Evolutionary conservation across 2,888 invertebrate genomes (phyloP), one percentile per base, ranked within the genome.

Genomic region (Cantharis nigra): DNA sequence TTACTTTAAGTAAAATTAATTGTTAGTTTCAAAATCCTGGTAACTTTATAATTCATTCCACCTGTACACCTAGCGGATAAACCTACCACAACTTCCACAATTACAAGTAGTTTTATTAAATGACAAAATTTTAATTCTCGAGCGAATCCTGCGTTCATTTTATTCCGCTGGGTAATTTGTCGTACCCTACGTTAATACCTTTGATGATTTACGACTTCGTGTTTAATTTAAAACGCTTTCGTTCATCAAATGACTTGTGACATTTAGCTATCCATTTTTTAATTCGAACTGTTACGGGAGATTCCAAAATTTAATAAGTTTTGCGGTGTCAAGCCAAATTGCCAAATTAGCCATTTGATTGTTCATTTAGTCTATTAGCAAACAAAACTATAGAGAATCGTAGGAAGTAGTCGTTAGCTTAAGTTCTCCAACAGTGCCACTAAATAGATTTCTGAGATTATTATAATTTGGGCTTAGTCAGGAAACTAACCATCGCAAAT

Each of bases 401-500:
- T 16, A 64, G 20, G 16, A 67, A 67, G 65, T 67, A 4, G n/a
- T 49, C 23, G 65, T 67, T 67, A 23, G 65, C 65, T 20, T 49
- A 26, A 62, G 30, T 30, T 64, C 64, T 13, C 16, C 9, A 13
- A 16, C 30, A 71, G 69, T 69, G 26, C 26, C 26, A 67, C 69
- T 9, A 62, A 33, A 72, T 67, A 67, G 65, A 77, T 77, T 74
- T 30, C 71, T 49, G 14, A 67, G 28, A 30, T 65, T 62, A 20
- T 74, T 71, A 77, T 70, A 77, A 77, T 74, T 77, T 71, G 14
- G 49, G 74, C 71, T 77, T 62, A 70, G 67, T 71, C 69, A 72
- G 72, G 65, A 78, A 78, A 71, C 72, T 78, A 78, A 70, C 78
- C 75, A 70, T 75, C 28, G 69, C 72, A 78, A 78, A 78, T 75